Base-by-base conservation (phyloP, 1,140 invertebrate species). In the Acromyrmex heyeri region DNA sequence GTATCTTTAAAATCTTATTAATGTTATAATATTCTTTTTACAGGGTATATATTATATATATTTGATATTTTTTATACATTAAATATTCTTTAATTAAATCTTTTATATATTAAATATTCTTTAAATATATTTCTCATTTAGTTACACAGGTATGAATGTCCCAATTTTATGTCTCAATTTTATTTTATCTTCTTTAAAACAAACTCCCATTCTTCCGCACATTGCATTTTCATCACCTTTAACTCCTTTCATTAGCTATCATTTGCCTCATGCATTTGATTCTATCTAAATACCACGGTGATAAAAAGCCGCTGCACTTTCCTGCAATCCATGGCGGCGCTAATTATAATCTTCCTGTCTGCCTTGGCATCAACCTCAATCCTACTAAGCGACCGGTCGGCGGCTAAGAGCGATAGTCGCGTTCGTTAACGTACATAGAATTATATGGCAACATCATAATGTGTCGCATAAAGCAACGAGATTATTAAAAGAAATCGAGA, bases 281-380 rank as follows among this genome's bases (percentile, higher is more conserved):
- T 70, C 79, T 62, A 82, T 73, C 79, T 82, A 75, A 83, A 62
- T 83, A 83, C 14, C 38, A 14, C 24, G 18, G 16, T 62, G 69
- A 83, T 83, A 82, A 82, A 82, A 44, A 73, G 44, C 38, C 53
- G 4, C 24, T 48, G 24, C 38, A 83, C 44, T 76, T 69, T 70
- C 7, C 61, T 75, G 44, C 27, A 69, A 50, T 69, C 21, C 21
- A 38, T 62, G 6, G 34, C 57, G 44, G 4, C 30, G 16, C 34
- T 78, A 85, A 85, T 85, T 78, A 65, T 65, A 83, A 88, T 88
- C 34, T 70, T 69, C 67, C 27, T 38, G 14, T 62, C 57, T 88
- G 21, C 65, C 87, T 87, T 85, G 65, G 55, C 65, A 83, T 38
- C 78, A 76, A 85, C 24, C 77, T 88, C 70, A 50, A 85, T 83